Evolutionary conservation across 2,113 vertebrate species (phyloP), one percentile per base, ranked within the genome.

Genomic region (Apeltes quadracus): DNA sequence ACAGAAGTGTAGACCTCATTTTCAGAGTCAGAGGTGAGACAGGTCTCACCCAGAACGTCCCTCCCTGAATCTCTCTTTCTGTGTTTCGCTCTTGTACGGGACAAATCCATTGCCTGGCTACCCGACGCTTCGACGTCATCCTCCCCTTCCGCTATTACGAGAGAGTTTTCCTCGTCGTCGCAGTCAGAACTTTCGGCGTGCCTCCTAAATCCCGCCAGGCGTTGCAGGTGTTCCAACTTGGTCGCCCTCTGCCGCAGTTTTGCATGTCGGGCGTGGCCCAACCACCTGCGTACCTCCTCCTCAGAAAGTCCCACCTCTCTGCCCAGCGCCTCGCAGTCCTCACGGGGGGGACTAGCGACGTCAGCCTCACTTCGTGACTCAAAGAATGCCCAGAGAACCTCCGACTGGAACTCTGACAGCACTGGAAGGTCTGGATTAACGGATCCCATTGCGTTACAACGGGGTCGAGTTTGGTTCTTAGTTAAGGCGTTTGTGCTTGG

Each of bases 341-440:
- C 93, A n/a, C 44, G 87, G 23, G 87, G 90, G 64, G 94, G 93
- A 76, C 92, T 92, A 7, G 88, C 92, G 20, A 91, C 89, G 48
- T 93, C 92, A 3, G 91, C 87, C 68, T 93, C 92, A 58, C 92
- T 92, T 5, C 92, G 87, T 0, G 93, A 95, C 82, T 95, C 94
- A 23, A 95, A 87, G 66, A 95, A 95, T 0, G 94, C 94, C 90
- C 87, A 92, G 34, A 95, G 90, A 65, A 95, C 92, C 81, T 94
- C 92, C 0, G 90, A 90, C 84, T 94, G 94, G 75, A 94, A 94
- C 82, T 93, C 94, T 1, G 92, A 91, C 61, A 94, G 87, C 13
- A 71, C 61, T 53, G 91, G 90, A 66, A 88, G 76, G 54, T 91
- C 91, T 61, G 79, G 71, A 59, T 76, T 77, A 39, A 84, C 16